A percentile compares a stretch with the other conserved stretches of the same genome.
phyloP scores from a whole-genome alignment of 1,140 invertebrate genomes.

The Drosophila aff. region DNA sequence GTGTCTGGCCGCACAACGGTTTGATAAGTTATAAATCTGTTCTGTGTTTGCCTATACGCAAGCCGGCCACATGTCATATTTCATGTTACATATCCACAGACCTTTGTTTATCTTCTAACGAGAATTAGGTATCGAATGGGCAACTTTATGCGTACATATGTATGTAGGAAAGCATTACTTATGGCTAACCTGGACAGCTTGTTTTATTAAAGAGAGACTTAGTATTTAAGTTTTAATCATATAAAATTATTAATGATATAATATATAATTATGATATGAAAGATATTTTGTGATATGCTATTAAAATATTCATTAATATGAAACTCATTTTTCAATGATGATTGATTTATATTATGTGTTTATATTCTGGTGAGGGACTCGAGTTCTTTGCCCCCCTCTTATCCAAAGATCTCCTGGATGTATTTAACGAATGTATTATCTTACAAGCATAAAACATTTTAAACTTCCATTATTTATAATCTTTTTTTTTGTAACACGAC shows the following conservation, averaged over 20 bases:
- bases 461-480: no score
- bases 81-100: constrained; percentile 29
- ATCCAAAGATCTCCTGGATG: no score
- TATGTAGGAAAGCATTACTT: background rate
- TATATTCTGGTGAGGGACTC: background rate
- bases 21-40: constrained; percentile 67
- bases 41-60: constrained; percentile 22
- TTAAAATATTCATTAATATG: background rate
- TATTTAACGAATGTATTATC: no score
- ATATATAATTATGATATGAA: no score
- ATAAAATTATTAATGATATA: background rate
- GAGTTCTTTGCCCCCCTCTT: no score
- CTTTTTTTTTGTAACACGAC: no score
- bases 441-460: no score
- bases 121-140: constrained; percentile 4
- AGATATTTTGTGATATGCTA: background rate
- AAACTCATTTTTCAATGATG: background rate
- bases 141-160: background rate
- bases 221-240: background rate
- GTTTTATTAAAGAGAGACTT: background rate
- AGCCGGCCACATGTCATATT: constrained; percentile 23
- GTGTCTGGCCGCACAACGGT: constrained; percentile 47
- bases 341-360: background rate
- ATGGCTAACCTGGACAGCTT: no score
- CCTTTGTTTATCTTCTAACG: constrained; percentile 11